phyloP scores from a whole-genome alignment of 2,888 invertebrate genomes.

The Drosophila pegasa region DNA sequence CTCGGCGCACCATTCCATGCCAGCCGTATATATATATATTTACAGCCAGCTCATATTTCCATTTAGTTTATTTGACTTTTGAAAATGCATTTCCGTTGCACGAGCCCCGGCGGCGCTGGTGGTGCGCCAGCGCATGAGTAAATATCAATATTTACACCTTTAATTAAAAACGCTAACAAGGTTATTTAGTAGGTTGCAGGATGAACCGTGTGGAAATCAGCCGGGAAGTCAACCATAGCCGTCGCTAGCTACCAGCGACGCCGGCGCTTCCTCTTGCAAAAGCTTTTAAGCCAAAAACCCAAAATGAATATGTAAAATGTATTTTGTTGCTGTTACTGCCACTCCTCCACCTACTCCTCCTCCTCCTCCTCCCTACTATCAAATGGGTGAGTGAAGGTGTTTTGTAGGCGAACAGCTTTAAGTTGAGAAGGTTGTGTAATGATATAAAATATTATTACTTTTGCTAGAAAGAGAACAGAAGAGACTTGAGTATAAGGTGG shows the following conservation, averaged over 20 bases:
- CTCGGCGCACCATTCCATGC: constrained; percentile 11
- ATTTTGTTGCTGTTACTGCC: constrained; percentile 16
- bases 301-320: constrained; percentile 67
- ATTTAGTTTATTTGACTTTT: constrained; percentile 75
- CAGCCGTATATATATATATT: constrained; percentile 35
- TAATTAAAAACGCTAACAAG: constrained; percentile 85
- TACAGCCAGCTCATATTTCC: constrained; percentile 67
- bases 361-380: neutral
- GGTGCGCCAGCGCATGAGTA: constrained; percentile 61
- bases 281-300: constrained; percentile 76
- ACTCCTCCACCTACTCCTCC: neutral
- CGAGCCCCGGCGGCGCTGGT: constrained; percentile 32
- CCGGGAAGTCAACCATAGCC: constrained; percentile 61
- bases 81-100: constrained; percentile 75
- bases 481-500: neutral
- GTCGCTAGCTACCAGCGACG: constrained; percentile 41
- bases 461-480: neutral
- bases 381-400: neutral
- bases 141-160: constrained; percentile 84
- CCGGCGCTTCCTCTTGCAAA: constrained; percentile 40
- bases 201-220: constrained; percentile 45
- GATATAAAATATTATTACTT: neutral
- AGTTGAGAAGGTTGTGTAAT: neutral
- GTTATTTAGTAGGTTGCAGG: constrained; percentile 79
- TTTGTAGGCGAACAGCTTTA: neutral